phyloP scores from a whole-genome alignment of 2,888 invertebrate genomes.

The Eupithecia subfuscata region DNA sequence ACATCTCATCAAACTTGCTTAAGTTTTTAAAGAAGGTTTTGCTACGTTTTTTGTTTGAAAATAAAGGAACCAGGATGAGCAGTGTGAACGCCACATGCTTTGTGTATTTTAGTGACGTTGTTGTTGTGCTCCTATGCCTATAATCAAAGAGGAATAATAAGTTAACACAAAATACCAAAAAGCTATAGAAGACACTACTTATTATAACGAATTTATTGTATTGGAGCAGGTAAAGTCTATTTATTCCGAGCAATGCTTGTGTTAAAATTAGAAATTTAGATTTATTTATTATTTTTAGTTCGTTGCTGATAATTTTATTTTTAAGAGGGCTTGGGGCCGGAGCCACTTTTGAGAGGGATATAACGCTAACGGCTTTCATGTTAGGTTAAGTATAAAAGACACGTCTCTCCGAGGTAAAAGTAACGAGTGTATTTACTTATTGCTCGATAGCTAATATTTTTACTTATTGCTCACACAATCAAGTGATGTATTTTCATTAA shows the following conservation, averaged over 20 bases:
- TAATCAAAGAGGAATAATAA: background rate
- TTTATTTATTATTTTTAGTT: background rate
- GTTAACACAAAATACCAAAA: background rate
- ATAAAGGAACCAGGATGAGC: constrained; percentile 44
- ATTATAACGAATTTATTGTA: constrained; percentile 3
- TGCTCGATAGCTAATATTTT: background rate
- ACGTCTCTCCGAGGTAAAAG: background rate
- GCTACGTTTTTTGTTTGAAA: constrained; percentile 48
- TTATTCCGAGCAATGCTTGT: background rate
- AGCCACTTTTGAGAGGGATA: background rate
- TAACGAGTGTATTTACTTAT: background rate
- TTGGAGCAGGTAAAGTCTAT: background rate
- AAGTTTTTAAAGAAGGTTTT: constrained; percentile 53
- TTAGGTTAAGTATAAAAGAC: background rate
- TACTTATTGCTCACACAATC: background rate
- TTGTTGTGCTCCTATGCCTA: background rate
- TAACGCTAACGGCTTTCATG: background rate
- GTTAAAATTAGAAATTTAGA: background rate
- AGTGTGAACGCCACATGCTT: background rate
- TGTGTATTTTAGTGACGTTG: background rate
- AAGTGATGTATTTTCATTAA: background rate
- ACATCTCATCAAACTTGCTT: constrained; percentile 53
- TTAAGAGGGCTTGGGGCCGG: background rate
- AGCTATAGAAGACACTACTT: background rate
- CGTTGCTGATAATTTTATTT: background rate